Percentiles rank a stretch among this genome's conserved stretches.
phyloP scores from a whole-genome alignment of 2,797 vertebrate genomes.

The Anomalospiza imberbis region DNA sequence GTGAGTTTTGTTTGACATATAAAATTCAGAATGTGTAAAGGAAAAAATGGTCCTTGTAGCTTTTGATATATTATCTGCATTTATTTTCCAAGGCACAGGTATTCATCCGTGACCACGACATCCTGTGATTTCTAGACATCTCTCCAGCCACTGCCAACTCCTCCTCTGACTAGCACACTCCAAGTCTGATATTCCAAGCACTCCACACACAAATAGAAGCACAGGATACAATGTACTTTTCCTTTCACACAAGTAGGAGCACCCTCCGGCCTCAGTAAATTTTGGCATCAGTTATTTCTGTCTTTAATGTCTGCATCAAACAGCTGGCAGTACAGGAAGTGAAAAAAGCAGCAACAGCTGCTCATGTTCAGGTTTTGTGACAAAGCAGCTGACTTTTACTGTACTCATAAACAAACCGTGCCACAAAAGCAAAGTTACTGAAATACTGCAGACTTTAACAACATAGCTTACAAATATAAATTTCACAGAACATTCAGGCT shows the following conservation, averaged over 20 bases:
- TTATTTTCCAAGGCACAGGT: neutral
- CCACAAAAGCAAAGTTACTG: neutral
- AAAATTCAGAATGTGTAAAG: neutral
- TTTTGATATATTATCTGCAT: neutral
- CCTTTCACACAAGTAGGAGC: neutral
- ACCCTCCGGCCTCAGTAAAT: neutral
- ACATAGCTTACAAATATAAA: neutral
- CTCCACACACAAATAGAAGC: neutral
- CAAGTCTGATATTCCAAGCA: neutral
- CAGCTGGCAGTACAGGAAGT: neutral
- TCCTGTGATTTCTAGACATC: neutral
- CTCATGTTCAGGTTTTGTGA: neutral
- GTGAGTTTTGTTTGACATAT: neutral
- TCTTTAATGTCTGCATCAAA: neutral
- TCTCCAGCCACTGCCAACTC: neutral
- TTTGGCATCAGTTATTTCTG: neutral
- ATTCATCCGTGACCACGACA: neutral
- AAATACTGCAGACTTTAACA: neutral
- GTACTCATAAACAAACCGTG: neutral
- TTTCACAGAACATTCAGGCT: neutral
- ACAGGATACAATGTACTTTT: neutral
- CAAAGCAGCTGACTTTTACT: neutral
- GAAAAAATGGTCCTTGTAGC: neutral
- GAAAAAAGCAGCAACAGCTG: rapidly evolving
- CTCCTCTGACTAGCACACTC: rapidly evolving